These are phyloP conservation scores for Pelmatolapia mariae DNA, from an alignment of 2,113 vertebrate genomes.

Conservation along the genomic window DNA sequence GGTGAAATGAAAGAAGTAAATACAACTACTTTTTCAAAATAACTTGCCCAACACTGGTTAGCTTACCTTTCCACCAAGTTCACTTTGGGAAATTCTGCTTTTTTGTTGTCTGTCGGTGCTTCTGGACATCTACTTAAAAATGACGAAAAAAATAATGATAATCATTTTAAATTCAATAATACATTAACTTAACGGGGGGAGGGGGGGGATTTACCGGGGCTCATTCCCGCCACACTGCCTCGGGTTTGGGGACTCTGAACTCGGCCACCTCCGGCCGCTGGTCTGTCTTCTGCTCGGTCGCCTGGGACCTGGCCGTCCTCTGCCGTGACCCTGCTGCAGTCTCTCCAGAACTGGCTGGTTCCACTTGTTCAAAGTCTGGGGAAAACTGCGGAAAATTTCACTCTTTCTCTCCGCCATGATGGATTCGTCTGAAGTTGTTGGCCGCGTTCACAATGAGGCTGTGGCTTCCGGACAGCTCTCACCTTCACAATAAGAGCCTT, in stretches of 20 bases:
- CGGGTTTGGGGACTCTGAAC: not conserved
- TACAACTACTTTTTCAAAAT: not conserved
- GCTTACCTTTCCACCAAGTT: constrained; percentile 23
- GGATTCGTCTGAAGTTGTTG: not conserved
- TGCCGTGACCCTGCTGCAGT: rapidly evolving
- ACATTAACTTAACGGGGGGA: not conserved
- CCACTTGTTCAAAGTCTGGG: not conserved
- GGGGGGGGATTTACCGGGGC: not conserved
- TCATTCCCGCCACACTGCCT: not conserved
- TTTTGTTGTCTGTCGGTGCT: no score
- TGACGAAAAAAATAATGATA: not conserved
- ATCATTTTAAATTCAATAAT: not conserved
- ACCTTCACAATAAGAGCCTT: not conserved
- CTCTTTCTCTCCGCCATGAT: not conserved
- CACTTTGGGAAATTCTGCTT: rapidly evolving
- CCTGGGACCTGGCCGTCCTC: not conserved
- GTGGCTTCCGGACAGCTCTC: not conserved
- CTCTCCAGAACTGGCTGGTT: not conserved
- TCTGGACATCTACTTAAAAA: not conserved
- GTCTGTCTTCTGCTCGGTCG: rapidly evolving
- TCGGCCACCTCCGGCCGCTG: not conserved
- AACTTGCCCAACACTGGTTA: not conserved
- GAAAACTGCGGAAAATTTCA: not conserved
- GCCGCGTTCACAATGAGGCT: not conserved
- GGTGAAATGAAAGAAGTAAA: not conserved